These are phyloP conservation scores for Anodontia alba DNA, from an alignment of 2,888 invertebrate genomes.

Conservation along the genomic window DNA sequence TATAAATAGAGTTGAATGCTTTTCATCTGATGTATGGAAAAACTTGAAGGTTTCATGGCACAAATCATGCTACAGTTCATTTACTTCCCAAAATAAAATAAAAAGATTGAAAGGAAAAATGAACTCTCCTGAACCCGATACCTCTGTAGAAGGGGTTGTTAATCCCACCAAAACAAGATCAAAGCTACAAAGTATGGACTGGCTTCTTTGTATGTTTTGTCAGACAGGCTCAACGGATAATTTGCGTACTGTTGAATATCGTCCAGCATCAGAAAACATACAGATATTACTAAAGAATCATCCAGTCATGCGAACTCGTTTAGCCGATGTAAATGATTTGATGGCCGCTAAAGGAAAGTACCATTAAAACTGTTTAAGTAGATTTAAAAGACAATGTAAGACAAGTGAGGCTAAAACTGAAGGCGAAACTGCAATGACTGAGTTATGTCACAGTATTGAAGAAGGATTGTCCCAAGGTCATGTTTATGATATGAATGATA, in stretches of 20 bases:
- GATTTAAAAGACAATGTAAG: conserved; percentile 10
- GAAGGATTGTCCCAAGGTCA: conserved; percentile 24
- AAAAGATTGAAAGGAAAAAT: background rate
- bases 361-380: conserved; percentile 9
- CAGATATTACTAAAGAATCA: background rate
- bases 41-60: conserved; percentile 14
- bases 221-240: background rate
- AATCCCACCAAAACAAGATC: conserved; percentile 2
- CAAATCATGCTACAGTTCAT: conserved; percentile 27
- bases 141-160: background rate
- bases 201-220: conserved; percentile 26
- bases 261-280: conserved; percentile 5
- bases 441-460: conserved; percentile 13
- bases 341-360: conserved; percentile 18
- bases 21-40: background rate
- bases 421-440: conserved; percentile 3
- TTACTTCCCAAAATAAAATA: conserved; percentile 11
- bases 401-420: background rate
- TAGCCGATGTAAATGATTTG: conserved; percentile 24
- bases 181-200: conserved; percentile 9
- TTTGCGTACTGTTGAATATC: background rate
- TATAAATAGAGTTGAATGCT: background rate
- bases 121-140: background rate
- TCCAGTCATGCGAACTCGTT: conserved; percentile 10
- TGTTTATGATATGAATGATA: conserved; percentile 25